phyloP scores from a whole-genome alignment of 2,113 vertebrate genomes.

The Aplodontia rufa region DNA sequence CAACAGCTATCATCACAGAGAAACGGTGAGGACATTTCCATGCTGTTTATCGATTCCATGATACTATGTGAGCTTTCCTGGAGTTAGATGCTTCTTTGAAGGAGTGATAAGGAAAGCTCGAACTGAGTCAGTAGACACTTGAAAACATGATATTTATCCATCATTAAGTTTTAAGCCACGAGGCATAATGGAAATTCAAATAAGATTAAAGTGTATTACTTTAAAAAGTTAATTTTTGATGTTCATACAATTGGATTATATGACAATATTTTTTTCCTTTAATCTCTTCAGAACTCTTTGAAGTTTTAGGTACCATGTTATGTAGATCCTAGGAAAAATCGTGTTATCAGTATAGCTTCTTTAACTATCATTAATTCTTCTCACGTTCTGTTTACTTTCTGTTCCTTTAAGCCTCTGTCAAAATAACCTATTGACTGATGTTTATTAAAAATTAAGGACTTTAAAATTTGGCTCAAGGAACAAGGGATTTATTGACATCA shows the following conservation, averaged over 20 bases:
- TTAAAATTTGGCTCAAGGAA: background rate
- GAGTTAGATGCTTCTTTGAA: background rate
- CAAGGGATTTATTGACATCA: background rate
- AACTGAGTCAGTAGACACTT: background rate
- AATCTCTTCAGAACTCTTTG: background rate
- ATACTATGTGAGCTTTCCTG: background rate
- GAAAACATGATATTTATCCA: background rate
- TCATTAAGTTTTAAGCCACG: conserved; percentile 10
- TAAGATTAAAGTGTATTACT: background rate
- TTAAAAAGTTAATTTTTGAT: background rate
- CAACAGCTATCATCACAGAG: background rate
- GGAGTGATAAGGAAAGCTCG: background rate
- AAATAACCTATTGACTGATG: background rate
- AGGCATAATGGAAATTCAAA: background rate
- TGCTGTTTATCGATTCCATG: background rate
- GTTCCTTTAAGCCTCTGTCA: background rate
- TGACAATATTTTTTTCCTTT: background rate
- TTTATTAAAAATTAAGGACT: background rate
- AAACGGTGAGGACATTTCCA: background rate
- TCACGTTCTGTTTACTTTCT: background rate
- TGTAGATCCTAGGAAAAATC: background rate
- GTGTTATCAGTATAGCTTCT: background rate
- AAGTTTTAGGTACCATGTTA: background rate
- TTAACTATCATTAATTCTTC: background rate
- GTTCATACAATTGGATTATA: background rate